These are phyloP conservation scores for Camelus bactrianus DNA, from an alignment of 2,113 vertebrate genomes.

Conservation along the genomic window DNA sequence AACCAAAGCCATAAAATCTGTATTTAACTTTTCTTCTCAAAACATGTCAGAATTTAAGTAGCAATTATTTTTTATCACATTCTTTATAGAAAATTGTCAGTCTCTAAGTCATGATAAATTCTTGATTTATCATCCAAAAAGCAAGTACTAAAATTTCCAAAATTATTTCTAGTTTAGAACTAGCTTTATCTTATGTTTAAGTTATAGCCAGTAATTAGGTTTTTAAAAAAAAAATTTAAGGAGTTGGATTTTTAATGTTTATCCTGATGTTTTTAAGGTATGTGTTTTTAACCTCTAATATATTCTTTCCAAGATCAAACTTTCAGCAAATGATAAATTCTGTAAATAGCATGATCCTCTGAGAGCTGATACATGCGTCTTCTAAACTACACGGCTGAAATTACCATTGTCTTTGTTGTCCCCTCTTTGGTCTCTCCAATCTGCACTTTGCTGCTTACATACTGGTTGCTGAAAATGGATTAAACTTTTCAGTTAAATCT, in stretches of 20 bases:
- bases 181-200: neutral
- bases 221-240: neutral
- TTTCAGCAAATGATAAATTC: neutral
- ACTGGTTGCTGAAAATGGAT: neutral
- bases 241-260: constrained; percentile 24
- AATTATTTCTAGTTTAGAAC: neutral
- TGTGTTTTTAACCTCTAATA: neutral
- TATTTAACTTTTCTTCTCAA: constrained; percentile 11
- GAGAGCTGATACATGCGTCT: neutral
- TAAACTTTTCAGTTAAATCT: constrained; percentile 1
- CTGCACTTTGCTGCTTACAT: neutral
- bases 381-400: neutral
- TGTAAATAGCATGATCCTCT: neutral
- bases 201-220: neutral
- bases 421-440: neutral
- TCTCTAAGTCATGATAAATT: constrained; percentile 17
- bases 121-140: neutral
- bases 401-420: neutral
- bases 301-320: neutral
- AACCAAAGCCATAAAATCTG: neutral
- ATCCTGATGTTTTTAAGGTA: neutral
- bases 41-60: neutral
- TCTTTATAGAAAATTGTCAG: neutral
- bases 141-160: neutral
- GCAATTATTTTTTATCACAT: neutral